Evolutionary conservation across 64 coral and sea anemone species (phyloP), one percentile per base, ranked within the genome.

Genomic region (Hydrozoanthus tunicans): DNA sequence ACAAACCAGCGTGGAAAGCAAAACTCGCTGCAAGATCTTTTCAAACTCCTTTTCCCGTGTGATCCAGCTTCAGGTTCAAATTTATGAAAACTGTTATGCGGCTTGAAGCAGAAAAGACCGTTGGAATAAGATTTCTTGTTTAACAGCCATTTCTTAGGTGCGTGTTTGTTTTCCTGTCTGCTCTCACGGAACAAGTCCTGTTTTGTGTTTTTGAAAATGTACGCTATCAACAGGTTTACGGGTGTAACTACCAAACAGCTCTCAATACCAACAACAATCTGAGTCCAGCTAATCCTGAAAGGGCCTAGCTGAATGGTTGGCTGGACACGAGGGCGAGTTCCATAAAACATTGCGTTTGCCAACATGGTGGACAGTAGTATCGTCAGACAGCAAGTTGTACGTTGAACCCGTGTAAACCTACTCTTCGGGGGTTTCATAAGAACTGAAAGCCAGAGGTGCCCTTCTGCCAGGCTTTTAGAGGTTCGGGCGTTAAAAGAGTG

Each of bases 381-480:
- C 12, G 82, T 79, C 52, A 96, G 63, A 67, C 95, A 96, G 60
- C 95, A 96, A 7, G 95, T 96, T 6, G 93, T 77, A 62, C 95
- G 89, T 71, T 96, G 92, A 1, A 94, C 85, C 14, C 95, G 92
- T 5, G 95, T 96, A 83, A 94, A 96, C 5, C 51, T 64, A 81
- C 77, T 86, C 69, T 57, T 79, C 3, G 92, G 90, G 3, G 92
- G 89, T 64, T 93, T 96, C 56, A 89, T 93, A 55, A 93, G 11
- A 27, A 96, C 95, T 1, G 95, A 96, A n/a, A 96, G 14, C 95
- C 95, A 96, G 20, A 96, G 23, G 64, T 96, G 95, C 17, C 86
- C 92, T 25, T 96, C 95, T 6, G 92, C 72, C 54, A 96, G 73
- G 11, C 73, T 91, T 51, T 74, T 89, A 59, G 92, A 83, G 10